A percentile compares a stretch with the other conserved stretches of the same genome.
Conservation (phyloP, 2,113 vertebrate genomes). For the Chionomys nivalis region DNA sequence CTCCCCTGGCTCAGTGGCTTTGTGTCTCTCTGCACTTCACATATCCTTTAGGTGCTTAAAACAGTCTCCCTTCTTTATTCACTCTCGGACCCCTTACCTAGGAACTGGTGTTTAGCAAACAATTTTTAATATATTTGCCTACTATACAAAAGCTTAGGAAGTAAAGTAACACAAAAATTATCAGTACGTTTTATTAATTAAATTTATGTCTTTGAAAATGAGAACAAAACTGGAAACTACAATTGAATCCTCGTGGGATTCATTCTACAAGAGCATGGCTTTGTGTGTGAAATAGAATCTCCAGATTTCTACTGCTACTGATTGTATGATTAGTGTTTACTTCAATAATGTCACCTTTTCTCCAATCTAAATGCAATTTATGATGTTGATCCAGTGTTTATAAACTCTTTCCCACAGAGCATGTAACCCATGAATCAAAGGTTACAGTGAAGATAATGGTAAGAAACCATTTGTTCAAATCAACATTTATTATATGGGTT, state of each 20-base stretch:
- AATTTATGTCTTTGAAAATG: background rate
- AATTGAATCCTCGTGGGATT: background rate
- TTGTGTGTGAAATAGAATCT: background rate
- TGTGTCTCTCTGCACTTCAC: background rate
- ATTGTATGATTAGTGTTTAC: background rate
- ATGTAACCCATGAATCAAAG: conserved; percentile 44
- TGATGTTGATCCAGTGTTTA: conserved; percentile 32
- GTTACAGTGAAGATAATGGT: background rate
- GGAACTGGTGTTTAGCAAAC: background rate
- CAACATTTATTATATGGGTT: conserved; percentile 42
- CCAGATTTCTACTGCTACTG: background rate
- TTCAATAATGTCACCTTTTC: conserved; percentile 20
- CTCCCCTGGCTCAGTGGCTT: background rate
- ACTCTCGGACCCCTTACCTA: background rate
- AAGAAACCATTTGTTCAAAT: conserved; percentile 51
- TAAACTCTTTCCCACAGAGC: conserved; percentile 27
- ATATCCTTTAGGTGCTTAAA: background rate
- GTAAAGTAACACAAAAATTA: background rate
- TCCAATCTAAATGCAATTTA: conserved; percentile 38
- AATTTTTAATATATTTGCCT: background rate
- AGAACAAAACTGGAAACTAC: background rate
- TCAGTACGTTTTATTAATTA: background rate
- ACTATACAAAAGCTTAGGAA: background rate
- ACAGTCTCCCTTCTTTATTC: background rate
- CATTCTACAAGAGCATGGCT: background rate